phyloP scores from a whole-genome alignment of 2,888 invertebrate genomes.

The Lycophotia porphyrea region DNA sequence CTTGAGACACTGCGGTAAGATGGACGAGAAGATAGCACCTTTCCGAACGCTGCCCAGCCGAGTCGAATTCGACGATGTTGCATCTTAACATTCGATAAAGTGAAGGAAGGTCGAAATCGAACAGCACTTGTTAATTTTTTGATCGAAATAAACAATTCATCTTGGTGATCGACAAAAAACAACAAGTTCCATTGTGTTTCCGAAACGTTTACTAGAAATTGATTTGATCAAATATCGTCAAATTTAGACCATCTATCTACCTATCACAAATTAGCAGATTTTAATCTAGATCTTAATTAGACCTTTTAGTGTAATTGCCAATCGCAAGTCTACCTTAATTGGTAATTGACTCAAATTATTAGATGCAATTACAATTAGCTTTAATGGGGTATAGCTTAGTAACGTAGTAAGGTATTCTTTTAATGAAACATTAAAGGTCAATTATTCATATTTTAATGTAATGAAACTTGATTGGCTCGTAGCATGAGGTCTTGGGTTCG shows the following conservation, averaged over 20 bases:
- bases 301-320: constrained; percentile 14
- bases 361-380: constrained; percentile 2
- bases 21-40: too few species aligned
- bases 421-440: not conserved
- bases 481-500: too few species aligned
- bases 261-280: constrained; percentile 1
- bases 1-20: too few species aligned
- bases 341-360: constrained; percentile 10
- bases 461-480: not conserved
- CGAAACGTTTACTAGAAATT: not conserved
- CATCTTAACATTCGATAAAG: not conserved
- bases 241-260: not conserved
- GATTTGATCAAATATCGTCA: not conserved
- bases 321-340: constrained; percentile 11
- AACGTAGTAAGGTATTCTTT: not conserved
- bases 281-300: constrained; percentile 22
- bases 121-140: not conserved
- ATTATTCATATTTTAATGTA: not conserved
- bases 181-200: not conserved
- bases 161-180: not conserved
- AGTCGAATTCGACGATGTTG: too few species aligned
- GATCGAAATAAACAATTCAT: not conserved
- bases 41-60: too few species aligned
- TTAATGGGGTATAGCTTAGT: not conserved
- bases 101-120: not conserved